Conservation (phyloP, 1,140 invertebrate species). For the Brachystomella parvula region DNA sequence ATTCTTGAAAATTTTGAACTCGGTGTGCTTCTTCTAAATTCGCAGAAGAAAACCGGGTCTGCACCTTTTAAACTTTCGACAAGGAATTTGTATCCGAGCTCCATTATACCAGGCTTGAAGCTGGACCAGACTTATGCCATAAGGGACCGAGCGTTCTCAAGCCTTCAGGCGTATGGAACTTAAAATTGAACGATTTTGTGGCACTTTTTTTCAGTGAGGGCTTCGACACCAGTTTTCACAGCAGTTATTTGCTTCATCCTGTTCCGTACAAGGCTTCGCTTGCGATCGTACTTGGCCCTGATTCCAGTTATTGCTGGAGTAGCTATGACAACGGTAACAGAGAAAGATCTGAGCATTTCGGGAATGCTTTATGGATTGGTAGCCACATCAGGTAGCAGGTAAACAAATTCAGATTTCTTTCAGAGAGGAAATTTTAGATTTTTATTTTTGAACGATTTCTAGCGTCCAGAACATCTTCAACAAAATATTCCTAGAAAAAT, state of each 20-base stretch:
- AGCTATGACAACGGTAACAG: background rate
- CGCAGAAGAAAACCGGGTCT: too few relatives aligned
- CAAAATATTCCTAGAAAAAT: background rate
- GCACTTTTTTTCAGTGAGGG: constrained; percentile 6
- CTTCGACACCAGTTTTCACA: background rate
- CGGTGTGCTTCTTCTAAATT: too few relatives aligned
- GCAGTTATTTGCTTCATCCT: background rate
- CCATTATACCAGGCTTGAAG: too few relatives aligned
- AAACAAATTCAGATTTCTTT: background rate
- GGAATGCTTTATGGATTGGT: background rate
- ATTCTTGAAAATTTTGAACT: too few relatives aligned
- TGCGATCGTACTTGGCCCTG: background rate
- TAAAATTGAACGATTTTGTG: too few relatives aligned
- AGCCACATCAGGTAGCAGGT: background rate
- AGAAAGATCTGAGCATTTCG: background rate
- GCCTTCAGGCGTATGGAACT: too few relatives aligned
- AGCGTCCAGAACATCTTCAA: constrained; percentile 1
- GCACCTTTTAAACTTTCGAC: too few relatives aligned
- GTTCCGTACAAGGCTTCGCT: background rate
- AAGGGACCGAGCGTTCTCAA: too few relatives aligned
- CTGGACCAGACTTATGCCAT: too few relatives aligned
- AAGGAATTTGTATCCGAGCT: too few relatives aligned
- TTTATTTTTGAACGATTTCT: background rate
- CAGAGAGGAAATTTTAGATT: background rate
- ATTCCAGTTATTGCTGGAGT: background rate